Evolutionary conservation across 1,140 invertebrate species (phyloP).

Genomic region (Ips typographus): DNA sequence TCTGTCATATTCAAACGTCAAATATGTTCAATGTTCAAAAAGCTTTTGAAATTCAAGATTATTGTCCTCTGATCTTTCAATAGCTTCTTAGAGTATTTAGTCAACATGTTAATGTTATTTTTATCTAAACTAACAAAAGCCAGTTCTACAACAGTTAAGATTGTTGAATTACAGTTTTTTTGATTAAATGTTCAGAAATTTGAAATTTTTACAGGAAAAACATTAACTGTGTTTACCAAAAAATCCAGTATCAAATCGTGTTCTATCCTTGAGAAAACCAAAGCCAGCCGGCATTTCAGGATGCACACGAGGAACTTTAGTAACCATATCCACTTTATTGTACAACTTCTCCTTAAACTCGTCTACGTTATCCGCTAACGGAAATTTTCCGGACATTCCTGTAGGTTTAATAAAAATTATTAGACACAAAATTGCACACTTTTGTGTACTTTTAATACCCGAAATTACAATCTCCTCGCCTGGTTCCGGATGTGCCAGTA

Average conservation of each 20-base stretch:
- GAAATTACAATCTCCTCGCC: conserved; percentile 21
- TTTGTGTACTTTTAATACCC: conserved; percentile 1
- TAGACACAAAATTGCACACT: background rate
- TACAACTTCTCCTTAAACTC: conserved; percentile 32
- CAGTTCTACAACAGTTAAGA: no score
- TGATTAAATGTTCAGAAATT: no score
- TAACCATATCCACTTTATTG: conserved; percentile 68
- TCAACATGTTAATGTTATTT: no score
- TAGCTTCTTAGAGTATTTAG: no score
- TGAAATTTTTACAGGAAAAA: no score
- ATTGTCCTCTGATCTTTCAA: no score
- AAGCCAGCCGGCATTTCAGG: conserved; percentile 69
- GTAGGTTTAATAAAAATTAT: conserved; percentile 32
- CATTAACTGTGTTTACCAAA: conserved; percentile 58
- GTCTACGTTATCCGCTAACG: conserved; percentile 23
- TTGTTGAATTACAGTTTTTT: no score
- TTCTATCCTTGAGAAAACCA: conserved; percentile 73
- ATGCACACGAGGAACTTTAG: conserved; percentile 69
- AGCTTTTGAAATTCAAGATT: no score
- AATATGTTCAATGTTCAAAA: no score
- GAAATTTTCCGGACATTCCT: conserved; percentile 32
- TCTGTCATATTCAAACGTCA: no score
- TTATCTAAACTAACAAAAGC: no score
- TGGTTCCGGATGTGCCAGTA: background rate
- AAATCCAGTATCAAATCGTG: conserved; percentile 80